Conservation (phyloP, 2,797 vertebrate genomes). For the Chrysolophus pictus region DNA sequence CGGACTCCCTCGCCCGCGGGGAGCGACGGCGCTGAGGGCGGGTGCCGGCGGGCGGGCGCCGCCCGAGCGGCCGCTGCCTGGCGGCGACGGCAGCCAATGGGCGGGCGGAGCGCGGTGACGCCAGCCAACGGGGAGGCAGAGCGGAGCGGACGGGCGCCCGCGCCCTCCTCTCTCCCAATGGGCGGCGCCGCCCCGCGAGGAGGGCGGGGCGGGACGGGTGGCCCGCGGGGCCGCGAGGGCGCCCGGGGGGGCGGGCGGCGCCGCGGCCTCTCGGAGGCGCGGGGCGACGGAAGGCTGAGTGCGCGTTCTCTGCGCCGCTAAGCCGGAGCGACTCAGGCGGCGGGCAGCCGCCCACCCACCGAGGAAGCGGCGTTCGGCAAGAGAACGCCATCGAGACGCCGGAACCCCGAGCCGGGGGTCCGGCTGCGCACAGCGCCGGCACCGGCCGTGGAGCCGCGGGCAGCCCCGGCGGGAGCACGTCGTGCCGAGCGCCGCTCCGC, state of each 20-base stretch:
- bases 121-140: not conserved
- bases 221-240: not conserved
- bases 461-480: no score
- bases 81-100: not conserved
- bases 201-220: not conserved
- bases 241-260: not conserved
- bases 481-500: no score
- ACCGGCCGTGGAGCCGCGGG: no score
- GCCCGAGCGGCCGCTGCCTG: slow-evolving; percentile 31
- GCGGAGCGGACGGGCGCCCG: not conserved
- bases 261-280: not conserved
- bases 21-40: not conserved
- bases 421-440: no score
- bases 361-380: no score
- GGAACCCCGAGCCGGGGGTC: no score
- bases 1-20: slow-evolving; percentile 59
- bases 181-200: not conserved
- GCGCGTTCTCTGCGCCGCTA: no score
- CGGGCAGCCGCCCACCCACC: no score
- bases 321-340: not conserved
- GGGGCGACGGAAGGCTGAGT: no score
- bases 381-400: no score
- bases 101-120: not conserved
- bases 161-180: not conserved
- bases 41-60: not conserved